These are phyloP conservation scores for Dasypolia templi DNA, from an alignment of 2,888 invertebrate genomes.

Conservation along the genomic window DNA sequence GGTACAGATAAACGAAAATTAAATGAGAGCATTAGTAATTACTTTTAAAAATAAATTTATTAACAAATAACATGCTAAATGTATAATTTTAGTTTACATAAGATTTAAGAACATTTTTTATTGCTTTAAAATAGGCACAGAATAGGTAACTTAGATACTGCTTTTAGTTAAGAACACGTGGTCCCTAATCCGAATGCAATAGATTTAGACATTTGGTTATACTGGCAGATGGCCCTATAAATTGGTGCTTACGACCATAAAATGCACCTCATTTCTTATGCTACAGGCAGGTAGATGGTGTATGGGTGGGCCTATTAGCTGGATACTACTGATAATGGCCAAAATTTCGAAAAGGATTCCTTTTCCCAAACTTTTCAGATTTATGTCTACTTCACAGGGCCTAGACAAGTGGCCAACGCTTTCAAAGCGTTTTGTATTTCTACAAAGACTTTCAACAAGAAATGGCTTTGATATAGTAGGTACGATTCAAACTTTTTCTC, in stretches of 20 bases:
- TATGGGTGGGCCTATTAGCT: neutral
- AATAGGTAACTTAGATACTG: slow-evolving; percentile 9
- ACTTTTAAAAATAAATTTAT: neutral
- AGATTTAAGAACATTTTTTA: neutral
- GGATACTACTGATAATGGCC: neutral
- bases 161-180: neutral
- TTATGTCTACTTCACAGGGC: neutral
- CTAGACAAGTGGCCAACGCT: neutral
- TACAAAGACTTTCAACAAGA: too few species aligned
- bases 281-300: neutral
- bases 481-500: too few species aligned
- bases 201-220: neutral
- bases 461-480: neutral
- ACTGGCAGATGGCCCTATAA: neutral
- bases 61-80: neutral
- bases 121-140: slow-evolving; percentile 5
- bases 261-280: neutral
- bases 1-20: neutral
- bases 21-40: neutral
- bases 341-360: neutral
- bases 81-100: neutral
- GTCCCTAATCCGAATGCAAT: neutral
- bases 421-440: neutral
- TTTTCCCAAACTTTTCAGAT: neutral
- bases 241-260: neutral